A percentile compares a stretch with the other conserved stretches of the same genome.
phyloP scores from a whole-genome alignment of 2,888 invertebrate genomes.

The Lasioglossum vierecki region DNA sequence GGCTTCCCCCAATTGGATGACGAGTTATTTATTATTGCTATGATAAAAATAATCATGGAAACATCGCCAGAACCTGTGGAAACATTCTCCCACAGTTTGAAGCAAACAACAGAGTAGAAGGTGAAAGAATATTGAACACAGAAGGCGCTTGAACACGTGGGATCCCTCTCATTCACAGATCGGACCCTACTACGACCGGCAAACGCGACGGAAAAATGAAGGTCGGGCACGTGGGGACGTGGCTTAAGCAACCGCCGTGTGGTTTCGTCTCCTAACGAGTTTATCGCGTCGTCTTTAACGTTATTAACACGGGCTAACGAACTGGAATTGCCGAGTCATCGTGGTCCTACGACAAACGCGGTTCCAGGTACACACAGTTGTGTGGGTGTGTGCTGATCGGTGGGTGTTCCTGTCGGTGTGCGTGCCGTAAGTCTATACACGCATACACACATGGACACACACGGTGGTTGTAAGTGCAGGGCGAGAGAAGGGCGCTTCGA shows the following conservation, averaged over 20 bases:
- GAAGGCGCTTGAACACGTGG: neutral
- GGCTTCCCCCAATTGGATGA: too few relatives aligned
- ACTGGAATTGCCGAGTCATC: slow-evolving; percentile 79
- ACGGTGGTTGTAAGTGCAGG: slow-evolving; percentile 65
- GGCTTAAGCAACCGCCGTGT: slow-evolving; percentile 58
- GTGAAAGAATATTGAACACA: neutral
- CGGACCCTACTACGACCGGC: neutral
- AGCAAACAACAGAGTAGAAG: too few relatives aligned
- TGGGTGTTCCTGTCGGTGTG: neutral
- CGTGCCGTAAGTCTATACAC: slow-evolving; percentile 48
- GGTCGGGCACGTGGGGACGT: slow-evolving; percentile 41
- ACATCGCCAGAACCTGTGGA: too few relatives aligned
- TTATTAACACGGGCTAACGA: slow-evolving; percentile 80
- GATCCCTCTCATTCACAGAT: neutral
- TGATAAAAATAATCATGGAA: too few relatives aligned
- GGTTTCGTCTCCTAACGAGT: slow-evolving; percentile 74
- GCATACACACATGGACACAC: slow-evolving; percentile 5
- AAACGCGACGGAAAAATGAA: slow-evolving; percentile 20
- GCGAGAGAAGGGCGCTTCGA: slow-evolving; percentile 63
- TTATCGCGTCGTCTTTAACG: slow-evolving; percentile 79
- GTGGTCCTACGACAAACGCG: slow-evolving; percentile 61
- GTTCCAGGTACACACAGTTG: slow-evolving; percentile 61
- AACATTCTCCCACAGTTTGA: too few relatives aligned
- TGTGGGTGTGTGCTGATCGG: slow-evolving; percentile 33
- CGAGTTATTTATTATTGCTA: too few relatives aligned